Conservation (phyloP, 2,113 vertebrate species). For the Loxodonta africana region DNA sequence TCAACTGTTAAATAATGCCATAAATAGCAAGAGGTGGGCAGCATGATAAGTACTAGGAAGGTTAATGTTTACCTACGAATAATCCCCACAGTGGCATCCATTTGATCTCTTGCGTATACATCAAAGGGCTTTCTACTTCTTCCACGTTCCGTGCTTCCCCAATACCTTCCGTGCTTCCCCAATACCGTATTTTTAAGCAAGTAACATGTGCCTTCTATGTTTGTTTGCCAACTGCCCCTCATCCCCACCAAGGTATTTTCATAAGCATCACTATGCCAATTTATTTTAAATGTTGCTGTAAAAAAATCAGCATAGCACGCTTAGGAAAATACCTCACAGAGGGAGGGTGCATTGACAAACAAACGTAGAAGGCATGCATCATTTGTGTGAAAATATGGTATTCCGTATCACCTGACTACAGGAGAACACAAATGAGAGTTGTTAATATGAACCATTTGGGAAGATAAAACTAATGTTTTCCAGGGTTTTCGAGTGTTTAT, state of each 20-base stretch:
- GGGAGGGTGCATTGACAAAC: no score
- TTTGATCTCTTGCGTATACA: neutral
- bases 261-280: no score
- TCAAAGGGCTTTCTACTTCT: neutral
- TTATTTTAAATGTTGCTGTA: no score
- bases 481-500: conserved; percentile 8
- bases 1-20: conserved; percentile 22
- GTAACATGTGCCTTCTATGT: no score
- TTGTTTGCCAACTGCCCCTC: no score
- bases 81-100: neutral
- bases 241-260: no score
- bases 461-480: conserved; percentile 33
- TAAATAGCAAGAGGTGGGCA: neutral
- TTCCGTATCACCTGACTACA: neutral
- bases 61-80: neutral
- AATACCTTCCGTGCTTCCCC: neutral
- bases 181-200: neutral
- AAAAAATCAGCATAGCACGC: no score
- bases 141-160: neutral
- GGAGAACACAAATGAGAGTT: neutral
- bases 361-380: no score
- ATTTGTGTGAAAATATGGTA: neutral
- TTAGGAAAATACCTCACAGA: no score
- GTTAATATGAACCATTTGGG: neutral
- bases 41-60: neutral